Evolutionary conservation across 2,113 vertebrate species (phyloP).

Genomic region (Crotalus horridus): DNA sequence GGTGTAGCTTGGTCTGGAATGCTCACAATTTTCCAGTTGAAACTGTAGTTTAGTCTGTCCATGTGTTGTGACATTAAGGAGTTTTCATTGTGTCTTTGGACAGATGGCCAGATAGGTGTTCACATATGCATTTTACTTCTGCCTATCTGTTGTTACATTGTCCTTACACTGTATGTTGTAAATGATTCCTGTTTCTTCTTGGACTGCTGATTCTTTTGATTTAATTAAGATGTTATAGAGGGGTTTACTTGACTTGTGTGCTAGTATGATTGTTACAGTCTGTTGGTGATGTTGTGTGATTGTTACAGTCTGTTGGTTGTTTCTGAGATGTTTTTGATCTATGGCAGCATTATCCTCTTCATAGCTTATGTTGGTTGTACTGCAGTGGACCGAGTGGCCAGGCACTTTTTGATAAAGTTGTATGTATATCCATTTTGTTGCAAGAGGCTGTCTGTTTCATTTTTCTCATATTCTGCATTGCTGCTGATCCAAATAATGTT

Average conservation of each 20-base stretch:
- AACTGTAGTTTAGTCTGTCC: neutral
- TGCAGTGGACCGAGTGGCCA: neutral
- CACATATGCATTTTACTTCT: neutral
- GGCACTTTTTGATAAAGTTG: neutral
- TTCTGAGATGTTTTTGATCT: neutral
- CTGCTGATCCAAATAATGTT: neutral
- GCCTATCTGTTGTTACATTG: neutral
- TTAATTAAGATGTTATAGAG: neutral
- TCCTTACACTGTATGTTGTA: neutral
- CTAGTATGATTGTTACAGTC: neutral
- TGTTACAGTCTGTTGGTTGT: neutral
- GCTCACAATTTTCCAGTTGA: neutral
- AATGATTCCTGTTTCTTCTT: neutral
- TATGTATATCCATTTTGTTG: neutral
- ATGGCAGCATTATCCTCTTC: neutral
- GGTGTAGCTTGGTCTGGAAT: neutral
- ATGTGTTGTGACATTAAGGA: neutral
- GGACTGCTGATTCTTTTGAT: neutral
- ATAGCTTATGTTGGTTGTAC: neutral
- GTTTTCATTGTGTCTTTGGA: neutral
- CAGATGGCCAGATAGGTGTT: neutral
- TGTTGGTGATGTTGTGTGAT: neutral
- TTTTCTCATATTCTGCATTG: neutral
- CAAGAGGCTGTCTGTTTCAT: neutral
- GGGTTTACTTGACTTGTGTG: neutral